Base-by-base conservation (phyloP, 2,113 vertebrate genomes). In the Hydrochoerus hydrochaeris region DNA sequence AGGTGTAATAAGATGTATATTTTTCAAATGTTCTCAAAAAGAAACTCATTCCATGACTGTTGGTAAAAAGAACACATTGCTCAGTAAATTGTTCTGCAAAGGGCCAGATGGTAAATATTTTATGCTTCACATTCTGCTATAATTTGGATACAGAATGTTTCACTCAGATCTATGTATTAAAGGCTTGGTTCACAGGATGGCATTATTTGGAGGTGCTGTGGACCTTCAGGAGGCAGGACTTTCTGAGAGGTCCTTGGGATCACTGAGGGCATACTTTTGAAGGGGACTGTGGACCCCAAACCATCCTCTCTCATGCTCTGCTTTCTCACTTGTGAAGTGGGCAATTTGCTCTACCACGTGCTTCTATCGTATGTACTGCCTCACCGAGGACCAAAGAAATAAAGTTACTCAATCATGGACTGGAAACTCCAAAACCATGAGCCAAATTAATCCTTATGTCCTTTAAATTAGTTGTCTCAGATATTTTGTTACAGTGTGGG, bases 11-110 rank as follows among this genome's bases (percentile, higher is more conserved):
- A 71, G 24, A 17, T 32, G 41, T 14, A 14, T 30, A 65, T 82
- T 90, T 90, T 90, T 83, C 20, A 78, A 71, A 52, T 62, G 46
- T 75, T 83, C 73, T 95, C 78, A 88, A 94, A 82, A 91, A 88
- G 52, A 88, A 97, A 91, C 63, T 69, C 24, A 93, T n/a, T 24
- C n/a, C 41, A 75, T 58, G 8, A 8, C 41, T 95, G 3, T 30
- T 87, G 20, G 57, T 77, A 60, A 86, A 95, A 91, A 93, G 35
- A 91, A 69, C 12, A 93, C 46, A 69, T 32, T 75, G 13, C 67
- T 46, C n/a, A 65, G 30, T 41, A 75, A 83, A 65, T 52, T 81
- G 67, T 92, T 83, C 44, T 94, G 38, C 49, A 85, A 90, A n/a
- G 22, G 16, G 41, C 10, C 88, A 85, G 54, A 73, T 38, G 17